phyloP scores from a whole-genome alignment of 2,888 invertebrate species.

The Nowickia ferox region DNA sequence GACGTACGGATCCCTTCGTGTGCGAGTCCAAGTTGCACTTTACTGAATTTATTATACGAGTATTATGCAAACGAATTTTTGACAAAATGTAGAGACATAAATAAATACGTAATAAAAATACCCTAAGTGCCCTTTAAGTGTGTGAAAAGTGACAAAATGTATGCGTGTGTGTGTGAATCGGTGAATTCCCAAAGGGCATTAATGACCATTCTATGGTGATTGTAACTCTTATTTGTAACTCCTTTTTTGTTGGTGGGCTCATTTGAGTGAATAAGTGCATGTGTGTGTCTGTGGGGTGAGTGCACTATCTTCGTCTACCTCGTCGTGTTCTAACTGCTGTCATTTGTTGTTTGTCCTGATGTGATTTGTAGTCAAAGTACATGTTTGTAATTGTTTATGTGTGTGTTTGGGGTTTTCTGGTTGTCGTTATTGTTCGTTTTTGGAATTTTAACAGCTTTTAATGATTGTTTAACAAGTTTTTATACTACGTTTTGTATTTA shows the following conservation, averaged over 20 bases:
- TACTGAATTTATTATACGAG: no score
- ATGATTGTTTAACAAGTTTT: slow-evolving; percentile 72
- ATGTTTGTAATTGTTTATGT: slow-evolving; percentile 46
- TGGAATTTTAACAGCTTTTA: slow-evolving; percentile 71
- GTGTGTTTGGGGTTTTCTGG: slow-evolving; percentile 39
- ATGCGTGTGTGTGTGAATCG: no score
- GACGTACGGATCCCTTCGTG: no score
- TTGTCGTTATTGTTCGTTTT: slow-evolving; percentile 60
- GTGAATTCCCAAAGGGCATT: slow-evolving; percentile 43
- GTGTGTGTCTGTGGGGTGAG: background rate
- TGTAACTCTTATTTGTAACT: slow-evolving; percentile 48
- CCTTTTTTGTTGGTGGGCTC: slow-evolving; percentile 5
- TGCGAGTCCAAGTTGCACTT: no score
- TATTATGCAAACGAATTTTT: background rate
- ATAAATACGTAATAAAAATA: background rate
- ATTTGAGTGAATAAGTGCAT: background rate
- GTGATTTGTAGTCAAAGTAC: slow-evolving; percentile 46
- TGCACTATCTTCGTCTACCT: slow-evolving; percentile 10
- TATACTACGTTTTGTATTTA: slow-evolving; percentile 62
- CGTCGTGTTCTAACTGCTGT: slow-evolving; percentile 58
- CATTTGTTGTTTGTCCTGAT: slow-evolving; percentile 59
- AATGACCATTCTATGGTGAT: slow-evolving; percentile 55
- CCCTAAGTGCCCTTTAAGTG: background rate
- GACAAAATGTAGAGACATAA: slow-evolving; percentile 4
- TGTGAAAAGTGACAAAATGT: background rate